Evolutionary conservation across 92 coral and sea anemone genomes (phyloP).

Genomic region (Phenganax subtilis): DNA sequence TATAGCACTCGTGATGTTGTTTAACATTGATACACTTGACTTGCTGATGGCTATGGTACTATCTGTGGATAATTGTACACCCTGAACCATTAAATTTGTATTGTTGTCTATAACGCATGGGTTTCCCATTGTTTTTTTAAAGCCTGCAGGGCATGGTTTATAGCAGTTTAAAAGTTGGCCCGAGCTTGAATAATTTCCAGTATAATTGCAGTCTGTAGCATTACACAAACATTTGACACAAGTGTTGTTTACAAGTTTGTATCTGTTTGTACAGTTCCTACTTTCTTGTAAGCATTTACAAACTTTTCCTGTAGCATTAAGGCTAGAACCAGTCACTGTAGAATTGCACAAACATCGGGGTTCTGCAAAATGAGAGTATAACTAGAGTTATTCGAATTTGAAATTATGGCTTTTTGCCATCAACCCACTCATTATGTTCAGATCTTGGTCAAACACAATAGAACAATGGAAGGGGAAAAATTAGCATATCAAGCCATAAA

Average conservation of each 20-base stretch:
- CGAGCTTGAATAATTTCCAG: conserved; percentile 19
- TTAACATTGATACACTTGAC: not conserved
- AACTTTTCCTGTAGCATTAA: not conserved
- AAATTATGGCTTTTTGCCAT: not conserved
- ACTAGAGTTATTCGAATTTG: not conserved
- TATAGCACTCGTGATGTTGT: not conserved
- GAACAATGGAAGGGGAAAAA: not conserved
- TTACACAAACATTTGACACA: conserved; percentile 19
- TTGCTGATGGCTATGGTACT: not conserved
- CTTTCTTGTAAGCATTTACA: conserved; percentile 13
- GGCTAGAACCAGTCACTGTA: not conserved
- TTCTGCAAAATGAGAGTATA: not conserved
- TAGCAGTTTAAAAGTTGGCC: conserved; percentile 24
- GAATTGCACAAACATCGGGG: conserved; percentile 11
- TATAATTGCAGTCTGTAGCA: conserved; percentile 17
- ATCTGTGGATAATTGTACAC: not conserved
- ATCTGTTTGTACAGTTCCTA: conserved; percentile 13
- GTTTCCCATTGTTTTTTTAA: not conserved
- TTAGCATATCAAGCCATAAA: not conserved
- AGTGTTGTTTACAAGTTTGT: not conserved
- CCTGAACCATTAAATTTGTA: not conserved
- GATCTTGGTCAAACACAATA: not conserved
- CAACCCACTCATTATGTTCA: not conserved
- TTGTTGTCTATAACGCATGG: conserved; percentile 1
- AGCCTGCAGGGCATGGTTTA: conserved; percentile 10